phyloP scores from a whole-genome alignment of 2,113 vertebrate species.

The Brevimyrus niger region DNA sequence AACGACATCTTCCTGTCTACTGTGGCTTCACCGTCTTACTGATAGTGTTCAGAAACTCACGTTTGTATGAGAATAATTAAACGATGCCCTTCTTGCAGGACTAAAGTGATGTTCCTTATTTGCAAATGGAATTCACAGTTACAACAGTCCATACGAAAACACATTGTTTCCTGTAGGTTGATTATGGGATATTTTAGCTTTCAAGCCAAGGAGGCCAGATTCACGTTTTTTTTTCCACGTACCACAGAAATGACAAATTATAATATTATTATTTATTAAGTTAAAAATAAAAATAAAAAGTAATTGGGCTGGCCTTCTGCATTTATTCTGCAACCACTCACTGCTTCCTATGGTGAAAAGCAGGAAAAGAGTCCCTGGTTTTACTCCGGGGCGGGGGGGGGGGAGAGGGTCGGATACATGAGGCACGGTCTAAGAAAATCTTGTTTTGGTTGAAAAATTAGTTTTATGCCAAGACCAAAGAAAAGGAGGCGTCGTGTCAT shows the following conservation, averaged over 20 bases:
- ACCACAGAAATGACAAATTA: slow-evolving; percentile 64
- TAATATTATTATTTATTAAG: slow-evolving; percentile 51
- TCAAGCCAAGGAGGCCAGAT: slow-evolving; percentile 22
- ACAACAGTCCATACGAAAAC: not conserved
- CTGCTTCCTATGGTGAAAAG: not conserved
- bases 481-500: not conserved
- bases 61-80: not conserved
- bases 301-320: slow-evolving; percentile 44
- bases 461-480: not conserved
- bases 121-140: not conserved
- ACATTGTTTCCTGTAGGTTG: not conserved
- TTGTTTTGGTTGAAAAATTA: not conserved
- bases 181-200: not conserved
- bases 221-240: slow-evolving; percentile 59
- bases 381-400: not conserved
- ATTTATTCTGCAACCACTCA: not conserved
- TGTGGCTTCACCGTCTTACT: not conserved
- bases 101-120: not conserved
- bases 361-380: not conserved
- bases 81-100: not conserved
- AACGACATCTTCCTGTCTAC: not conserved
- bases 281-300: slow-evolving; percentile 48
- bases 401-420: not conserved
- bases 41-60: not conserved
- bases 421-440: not conserved